Evolutionary conservation across 2,888 invertebrate species (phyloP).

Genomic region (Sabatieria punctata): DNA sequence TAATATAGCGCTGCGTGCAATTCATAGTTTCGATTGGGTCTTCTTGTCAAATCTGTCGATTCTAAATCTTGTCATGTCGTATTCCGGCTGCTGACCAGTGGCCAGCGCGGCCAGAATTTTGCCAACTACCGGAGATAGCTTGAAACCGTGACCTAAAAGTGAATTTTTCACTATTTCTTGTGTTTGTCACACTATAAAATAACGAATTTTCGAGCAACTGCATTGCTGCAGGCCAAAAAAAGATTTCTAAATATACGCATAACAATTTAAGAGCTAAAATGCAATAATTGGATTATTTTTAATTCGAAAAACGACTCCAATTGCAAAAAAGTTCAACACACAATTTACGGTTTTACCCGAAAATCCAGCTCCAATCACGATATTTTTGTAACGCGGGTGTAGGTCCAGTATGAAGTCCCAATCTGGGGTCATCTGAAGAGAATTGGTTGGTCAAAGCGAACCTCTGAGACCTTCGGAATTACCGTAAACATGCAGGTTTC

Average conservation of each 20-base stretch:
- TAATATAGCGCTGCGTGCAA: too few relatives aligned
- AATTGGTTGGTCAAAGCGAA: too few relatives aligned
- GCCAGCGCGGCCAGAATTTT: slow-evolving; percentile 8
- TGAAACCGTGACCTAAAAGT: slow-evolving; percentile 11
- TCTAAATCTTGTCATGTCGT: slow-evolving; percentile 24
- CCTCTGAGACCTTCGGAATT: background rate
- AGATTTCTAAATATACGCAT: too few relatives aligned
- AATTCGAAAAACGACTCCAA: too few relatives aligned
- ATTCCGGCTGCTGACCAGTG: slow-evolving; percentile 16
- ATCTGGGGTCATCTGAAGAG: slow-evolving; percentile 29
- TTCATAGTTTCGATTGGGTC: too few relatives aligned
- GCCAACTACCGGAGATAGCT: slow-evolving; percentile 8
- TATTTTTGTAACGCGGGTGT: slow-evolving; percentile 30
- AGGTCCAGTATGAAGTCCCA: slow-evolving; percentile 29
- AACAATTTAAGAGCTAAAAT: too few relatives aligned
- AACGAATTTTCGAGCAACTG: too few relatives aligned
- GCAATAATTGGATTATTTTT: too few relatives aligned
- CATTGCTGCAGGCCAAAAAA: too few relatives aligned
- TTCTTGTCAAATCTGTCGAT: slow-evolving; percentile 23
- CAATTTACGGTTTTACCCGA: slow-evolving; percentile 31
- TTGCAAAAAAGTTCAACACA: too few relatives aligned
- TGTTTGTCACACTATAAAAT: too few relatives aligned
- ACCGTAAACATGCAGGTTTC: background rate
- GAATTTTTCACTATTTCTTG: too few relatives aligned
- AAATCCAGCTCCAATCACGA: slow-evolving; percentile 34